Evolutionary conservation across 2,888 invertebrate species (phyloP), one percentile per base, ranked within the genome.

Genomic region (Philonicus albiceps): DNA sequence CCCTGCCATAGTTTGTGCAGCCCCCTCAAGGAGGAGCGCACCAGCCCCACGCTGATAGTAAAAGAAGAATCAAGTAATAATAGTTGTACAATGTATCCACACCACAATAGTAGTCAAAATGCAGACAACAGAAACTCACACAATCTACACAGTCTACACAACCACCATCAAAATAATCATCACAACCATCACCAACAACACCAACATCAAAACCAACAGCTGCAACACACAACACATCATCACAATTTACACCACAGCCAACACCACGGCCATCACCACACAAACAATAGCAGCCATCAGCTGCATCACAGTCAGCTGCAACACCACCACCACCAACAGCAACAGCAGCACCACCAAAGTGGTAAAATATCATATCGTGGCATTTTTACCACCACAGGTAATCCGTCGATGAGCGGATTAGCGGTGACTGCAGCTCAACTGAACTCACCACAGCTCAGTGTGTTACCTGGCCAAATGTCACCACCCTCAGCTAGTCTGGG

Each of bases 61-160:
- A 95, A 95, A 90, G 96, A 96, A 93, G 96, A 96, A 92, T 94
- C 94, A 90, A 95, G 95, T 92, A 95, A 95, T 92, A 94, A 95
- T 91, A 95, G 95, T 90, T 92, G 92, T 91, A 92, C 92, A 89
- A 92, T 92, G 92, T 92, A 92, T 90, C 90, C 92, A 90, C 90
- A 91, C 88, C 90, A 88, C 90, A 90, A 88, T 83, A 88, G 75
- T 75, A 87, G 85, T 81, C 86, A 87, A 86, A 88, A 88, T 85
- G 87, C 85, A 78, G 86, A 88, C 72, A 87, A 49, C 84, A 86
- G 88, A 88, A 89, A 88, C 55, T 88, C 89, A 87, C 87, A 88
- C 49, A 86, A 86, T 74, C 85, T 86, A 55, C 88, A 89, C 30
- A 88, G 88, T 27, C 90, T 87, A 88, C 88, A 89, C 85, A 88